Evolutionary conservation across 2,797 vertebrate species (phyloP), one percentile per base, ranked within the genome.

Genomic region (Apogon talboti): DNA sequence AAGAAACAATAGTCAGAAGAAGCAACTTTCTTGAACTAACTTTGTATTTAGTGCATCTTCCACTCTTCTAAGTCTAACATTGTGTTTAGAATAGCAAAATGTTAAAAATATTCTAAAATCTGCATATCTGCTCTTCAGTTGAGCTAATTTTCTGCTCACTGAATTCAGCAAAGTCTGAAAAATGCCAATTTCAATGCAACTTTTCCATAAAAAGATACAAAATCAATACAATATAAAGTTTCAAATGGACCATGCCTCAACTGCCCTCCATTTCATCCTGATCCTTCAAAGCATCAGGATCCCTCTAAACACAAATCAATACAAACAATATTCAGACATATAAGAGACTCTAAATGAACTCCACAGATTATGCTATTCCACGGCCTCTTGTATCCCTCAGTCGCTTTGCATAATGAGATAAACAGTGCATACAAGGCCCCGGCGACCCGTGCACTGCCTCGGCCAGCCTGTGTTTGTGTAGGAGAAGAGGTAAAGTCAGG

Each of bases 241-340:
- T 60, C 4, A 74, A 71, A 69, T 9, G 48, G 72, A 82, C 65
- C 4, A 2, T 24, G 53, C 59, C 37, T 47, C 14, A 1, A 10
- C 45, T 52, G 82, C 75, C 70, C 71, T n/a, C 6, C 5, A 48
- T 45, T 78, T 71, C 53, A 60, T 76, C 60, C 61, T 53, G 66
- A 49, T 68, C 54, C 61, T 77, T 73, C 66, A 76, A 81, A 74
- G 75, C 56, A 5, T 46, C 61, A 15, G 61, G 55, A 68, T 53
- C 63, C 62, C 63, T 77, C 78, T 76, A 55, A 86, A 81, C 76
- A 65, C 53, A 72, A 86, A 87, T 89, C 85, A 73, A 87, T 87
- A 79, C 12, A 24, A 75, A 68, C 70, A 55, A 69, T 15, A 69
- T 75, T 79, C 70, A 70, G 82, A 89, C 74, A 46, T 77, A 67